These are phyloP conservation scores for Lycodopsis pacificus DNA, from an alignment of 2,797 vertebrate genomes.

Conservation along the genomic window DNA sequence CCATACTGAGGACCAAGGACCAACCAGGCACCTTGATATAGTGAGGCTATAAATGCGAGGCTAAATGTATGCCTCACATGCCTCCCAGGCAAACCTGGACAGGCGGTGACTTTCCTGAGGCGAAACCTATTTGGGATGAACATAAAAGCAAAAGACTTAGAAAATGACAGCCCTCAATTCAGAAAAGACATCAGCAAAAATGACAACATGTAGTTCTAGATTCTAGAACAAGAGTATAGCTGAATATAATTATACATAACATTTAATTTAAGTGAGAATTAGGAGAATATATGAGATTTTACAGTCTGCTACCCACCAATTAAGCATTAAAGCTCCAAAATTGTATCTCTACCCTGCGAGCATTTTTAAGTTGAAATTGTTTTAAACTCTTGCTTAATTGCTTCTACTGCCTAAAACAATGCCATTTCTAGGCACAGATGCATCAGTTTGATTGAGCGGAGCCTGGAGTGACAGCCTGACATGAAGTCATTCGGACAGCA, in stretches of 20 bases:
- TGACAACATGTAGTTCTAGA: background rate
- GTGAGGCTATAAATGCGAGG: background rate
- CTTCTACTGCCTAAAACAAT: background rate
- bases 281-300: background rate
- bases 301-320: conserved; percentile 8
- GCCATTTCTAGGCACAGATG: background rate
- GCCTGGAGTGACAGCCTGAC: conserved; percentile 49
- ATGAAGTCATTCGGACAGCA: conserved; percentile 49
- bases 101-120: conserved; percentile 1
- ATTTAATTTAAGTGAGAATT: conserved; percentile 13
- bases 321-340: conserved; percentile 10
- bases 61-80: background rate
- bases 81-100: conserved; percentile 8
- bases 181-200: background rate
- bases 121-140: conserved; percentile 6
- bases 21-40: background rate
- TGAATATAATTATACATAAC: conserved; percentile 5
- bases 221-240: background rate
- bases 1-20: background rate
- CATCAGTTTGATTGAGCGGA: conserved; percentile 32
- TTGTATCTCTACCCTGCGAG: background rate
- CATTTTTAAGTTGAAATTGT: no score
- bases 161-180: conserved; percentile 9
- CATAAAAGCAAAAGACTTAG: background rate
- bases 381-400: background rate